phyloP scores from a whole-genome alignment of 2,888 invertebrate species.

The Tipula helvola region DNA sequence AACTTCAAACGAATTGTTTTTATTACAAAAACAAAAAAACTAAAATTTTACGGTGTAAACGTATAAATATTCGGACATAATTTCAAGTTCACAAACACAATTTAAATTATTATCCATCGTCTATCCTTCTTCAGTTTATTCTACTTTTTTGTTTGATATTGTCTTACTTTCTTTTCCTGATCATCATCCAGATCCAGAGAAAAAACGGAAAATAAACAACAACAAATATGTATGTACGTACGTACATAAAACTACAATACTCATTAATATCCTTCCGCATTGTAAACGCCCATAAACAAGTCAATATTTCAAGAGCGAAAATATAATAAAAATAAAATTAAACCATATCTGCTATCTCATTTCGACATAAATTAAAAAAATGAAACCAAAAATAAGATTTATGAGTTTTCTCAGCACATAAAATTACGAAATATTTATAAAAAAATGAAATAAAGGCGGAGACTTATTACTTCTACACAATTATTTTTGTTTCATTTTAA shows the following conservation, averaged over 20 bases:
- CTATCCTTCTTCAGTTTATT: neutral
- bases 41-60: slow-evolving; percentile 5
- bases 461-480: slow-evolving; percentile 20
- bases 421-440: neutral
- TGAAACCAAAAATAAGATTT: neutral
- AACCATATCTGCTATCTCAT: slow-evolving; percentile 4
- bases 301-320: slow-evolving; percentile 19
- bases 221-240: neutral
- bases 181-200: neutral
- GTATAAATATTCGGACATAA: neutral
- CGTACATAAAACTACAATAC: neutral
- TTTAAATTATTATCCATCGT: neutral
- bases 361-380: neutral
- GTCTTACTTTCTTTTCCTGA: neutral
- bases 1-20: neutral
- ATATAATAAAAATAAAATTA: neutral
- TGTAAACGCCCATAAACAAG: slow-evolving; percentile 36
- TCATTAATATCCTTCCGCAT: slow-evolving; percentile 22
- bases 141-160: neutral
- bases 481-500: slow-evolving; percentile 15
- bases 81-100: slow-evolving; percentile 6
- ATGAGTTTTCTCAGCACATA: neutral
- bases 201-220: neutral
- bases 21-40: neutral
- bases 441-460: slow-evolving; percentile 25